Base-by-base conservation (phyloP, 2,797 vertebrate genomes). In the Chaenodraco wilsoni region DNA sequence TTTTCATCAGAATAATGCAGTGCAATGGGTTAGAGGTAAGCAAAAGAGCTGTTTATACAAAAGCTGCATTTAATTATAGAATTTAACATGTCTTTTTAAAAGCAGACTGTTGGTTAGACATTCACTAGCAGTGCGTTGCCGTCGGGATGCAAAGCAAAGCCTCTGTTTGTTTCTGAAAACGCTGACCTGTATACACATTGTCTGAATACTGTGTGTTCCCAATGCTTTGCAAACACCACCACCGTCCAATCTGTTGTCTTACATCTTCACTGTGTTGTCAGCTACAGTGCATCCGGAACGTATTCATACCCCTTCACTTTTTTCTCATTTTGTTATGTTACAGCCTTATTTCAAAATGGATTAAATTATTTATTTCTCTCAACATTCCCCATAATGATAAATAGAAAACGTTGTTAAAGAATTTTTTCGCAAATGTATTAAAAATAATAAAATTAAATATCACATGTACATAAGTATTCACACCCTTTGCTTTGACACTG, bases 61-160 rank as follows among this genome's bases (percentile, higher is more conserved):
- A 57, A 31, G 21, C n/a, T 65, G 9, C 10, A 44, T 45, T 27
- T 56, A 46, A 40, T 81, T 66, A 55, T 16, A 55, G 19, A 60
- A 61, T 54, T 31, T 1, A 65, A 77, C 75, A 72, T 65, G 15
- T 43, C 44, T 75, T 5, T 65, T 72, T 57, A 57, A 74, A 48
- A 56, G 15, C 61, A 51, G 19, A 19, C 37, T 69, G 27, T 45
- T 45, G 17, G 46, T 16, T 44, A n/a, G 15, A 65, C n/a, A 69
- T 60, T 62, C 49, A 43, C 46, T 49, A 52, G 4, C 49, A 27
- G 13, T 62, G 54, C 8, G 33, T 17, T 57, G 8, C 7, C 11
- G 31, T 33, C 48, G 11, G 7, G 9, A 14, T 45, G 16, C 17
- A 44, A 41, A 62, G 21, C 3, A 37, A 73, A 65, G 23, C 46